Conservation (phyloP, 2,888 invertebrate species). For the Drosophila atripex region DNA sequence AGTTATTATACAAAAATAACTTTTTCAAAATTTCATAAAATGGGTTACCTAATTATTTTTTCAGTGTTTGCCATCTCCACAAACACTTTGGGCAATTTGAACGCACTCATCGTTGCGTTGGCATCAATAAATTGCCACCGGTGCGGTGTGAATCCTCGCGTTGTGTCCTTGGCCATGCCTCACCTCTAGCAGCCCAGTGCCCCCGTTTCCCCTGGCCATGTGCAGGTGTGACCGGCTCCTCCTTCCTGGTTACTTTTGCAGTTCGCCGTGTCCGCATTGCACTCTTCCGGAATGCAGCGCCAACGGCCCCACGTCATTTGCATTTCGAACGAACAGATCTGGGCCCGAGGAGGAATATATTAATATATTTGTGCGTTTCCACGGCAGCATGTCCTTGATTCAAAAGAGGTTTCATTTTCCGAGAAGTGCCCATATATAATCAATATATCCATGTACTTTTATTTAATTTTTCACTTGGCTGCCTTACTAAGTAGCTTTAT, state of each 20-base stretch:
- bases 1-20: too few species aligned
- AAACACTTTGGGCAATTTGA: constrained; percentile 32
- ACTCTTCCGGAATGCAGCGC: constrained; percentile 34
- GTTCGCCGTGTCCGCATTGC: constrained; percentile 22
- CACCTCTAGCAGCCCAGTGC: not conserved
- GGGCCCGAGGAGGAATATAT: constrained; percentile 18
- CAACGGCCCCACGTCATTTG: constrained; percentile 34
- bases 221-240: constrained; percentile 8
- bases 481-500: not conserved
- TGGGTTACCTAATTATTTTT: not conserved
- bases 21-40: too few species aligned
- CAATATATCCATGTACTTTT: not conserved
- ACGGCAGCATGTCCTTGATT: constrained; percentile 7
- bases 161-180: constrained; percentile 32
- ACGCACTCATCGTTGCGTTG: constrained; percentile 37
- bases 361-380: constrained; percentile 30
- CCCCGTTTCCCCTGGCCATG: not conserved
- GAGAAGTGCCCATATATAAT: constrained; percentile 7
- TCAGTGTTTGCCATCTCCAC: constrained; percentile 5
- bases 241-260: constrained; percentile 36
- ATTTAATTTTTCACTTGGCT: constrained; percentile 1
- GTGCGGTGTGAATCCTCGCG: constrained; percentile 22
- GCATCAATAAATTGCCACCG: constrained; percentile 39
- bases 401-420: constrained; percentile 4
- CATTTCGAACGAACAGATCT: constrained; percentile 22